Base-by-base conservation (phyloP, 92 coral and sea anemone genomes). In the Muricea muricata region DNA sequence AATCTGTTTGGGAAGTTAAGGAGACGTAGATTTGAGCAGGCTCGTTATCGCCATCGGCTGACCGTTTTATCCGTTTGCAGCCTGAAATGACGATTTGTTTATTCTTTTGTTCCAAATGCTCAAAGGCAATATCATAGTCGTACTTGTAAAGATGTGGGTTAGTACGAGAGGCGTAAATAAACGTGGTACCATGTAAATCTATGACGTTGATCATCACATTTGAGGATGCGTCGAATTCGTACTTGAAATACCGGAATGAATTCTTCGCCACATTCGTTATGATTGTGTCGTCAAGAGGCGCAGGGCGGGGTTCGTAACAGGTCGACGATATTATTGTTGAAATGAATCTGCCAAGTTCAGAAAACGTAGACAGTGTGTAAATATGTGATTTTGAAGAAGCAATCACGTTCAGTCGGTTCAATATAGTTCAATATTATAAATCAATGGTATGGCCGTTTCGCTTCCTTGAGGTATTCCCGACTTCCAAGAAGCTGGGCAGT, bases 131-230 rank as follows among this genome's bases (percentile, higher is more conserved):
- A 74, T 84, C 88, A 39, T 73, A 42, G 74, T 84, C 88, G 56
- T 84, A 84, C 82, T 84, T 73, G 41, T 74, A 84, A 40, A 82
- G 88, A 56, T 81, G 86, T 20, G 86, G 86, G 57, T 69, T 81
- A 54, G 75, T 65, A 20, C 78, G 86, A 65, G 86, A 81, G 35
- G n/a, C 86, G 61, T 81, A 81, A 52, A 67, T 65, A 48, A 23
- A 3, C 23, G 86, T 81, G 28, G 39, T 10, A 7, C 86, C 86
- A 40, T 23, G 13, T 28, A 37, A 57, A 35, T 81, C 86, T 13
- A 26, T 56, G 40, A 84, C 73, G 24, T 79, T 73, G 50, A 84
- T 79, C 82, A 34, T 30, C 58, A 84, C 57, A 39, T 73, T 84
- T 69, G 34, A 73, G 32, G 29, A 46, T 58, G 61, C 42, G 21